A percentile compares a stretch with the other conserved stretches of the same genome.
Evolutionary conservation across 2,113 vertebrate species (phyloP).

Genomic region (Sinocyclocheilus anshuiensis): DNA sequence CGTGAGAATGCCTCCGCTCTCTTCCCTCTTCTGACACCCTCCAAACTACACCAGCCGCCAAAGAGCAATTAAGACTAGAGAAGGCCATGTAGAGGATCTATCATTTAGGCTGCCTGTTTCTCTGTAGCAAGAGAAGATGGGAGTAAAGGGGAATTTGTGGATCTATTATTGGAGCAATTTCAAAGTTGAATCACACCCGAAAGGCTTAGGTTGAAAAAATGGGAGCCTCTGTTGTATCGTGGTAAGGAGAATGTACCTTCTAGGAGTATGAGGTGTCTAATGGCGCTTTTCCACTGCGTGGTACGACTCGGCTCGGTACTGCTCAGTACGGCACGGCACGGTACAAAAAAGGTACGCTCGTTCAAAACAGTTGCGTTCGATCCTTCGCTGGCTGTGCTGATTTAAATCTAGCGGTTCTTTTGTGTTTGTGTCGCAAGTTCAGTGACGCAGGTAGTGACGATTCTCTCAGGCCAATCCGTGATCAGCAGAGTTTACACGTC

Average conservation of each 20-base stretch:
- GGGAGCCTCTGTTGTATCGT: not conserved
- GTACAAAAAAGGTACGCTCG: too few relatives aligned
- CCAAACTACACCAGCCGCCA: constrained; percentile 38
- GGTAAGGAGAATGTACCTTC: not conserved
- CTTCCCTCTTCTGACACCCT: not conserved
- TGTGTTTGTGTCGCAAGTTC: too few relatives aligned
- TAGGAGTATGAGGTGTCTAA: not conserved
- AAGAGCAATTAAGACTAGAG: constrained; percentile 32
- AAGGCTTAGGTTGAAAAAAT: not conserved
- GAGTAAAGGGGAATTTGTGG: constrained; percentile 43
- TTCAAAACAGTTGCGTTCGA: too few relatives aligned
- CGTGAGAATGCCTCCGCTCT: constrained; percentile 8
- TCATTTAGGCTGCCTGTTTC: constrained; percentile 28
- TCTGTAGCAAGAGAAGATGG: constrained; percentile 13
- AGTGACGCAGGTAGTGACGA: too few relatives aligned
- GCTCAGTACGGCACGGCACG: too few relatives aligned
- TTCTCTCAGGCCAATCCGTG: too few relatives aligned
- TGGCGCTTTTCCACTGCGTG: too few relatives aligned
- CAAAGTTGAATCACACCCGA: constrained; percentile 20
- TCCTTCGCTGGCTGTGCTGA: too few relatives aligned
- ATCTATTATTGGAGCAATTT: constrained; percentile 48
- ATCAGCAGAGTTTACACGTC: too few relatives aligned
- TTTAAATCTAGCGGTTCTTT: too few relatives aligned
- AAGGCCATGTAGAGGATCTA: constrained; percentile 41
- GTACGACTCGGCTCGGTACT: too few relatives aligned